Base-by-base conservation (phyloP, 2,888 invertebrate genomes). In the Tenthredo livida region DNA sequence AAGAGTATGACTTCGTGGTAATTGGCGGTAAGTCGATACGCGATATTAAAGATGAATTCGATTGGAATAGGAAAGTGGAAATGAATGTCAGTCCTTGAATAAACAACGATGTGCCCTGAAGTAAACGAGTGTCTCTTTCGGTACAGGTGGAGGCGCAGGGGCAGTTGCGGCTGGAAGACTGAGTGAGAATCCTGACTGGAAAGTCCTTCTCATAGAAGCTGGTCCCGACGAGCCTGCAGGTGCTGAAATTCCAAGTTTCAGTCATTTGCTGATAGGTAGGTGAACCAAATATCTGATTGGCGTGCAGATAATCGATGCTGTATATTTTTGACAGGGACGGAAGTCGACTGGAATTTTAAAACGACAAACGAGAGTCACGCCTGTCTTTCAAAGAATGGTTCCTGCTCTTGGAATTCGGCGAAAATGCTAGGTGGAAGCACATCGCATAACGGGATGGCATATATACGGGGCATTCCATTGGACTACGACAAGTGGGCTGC, bases 401-500 rank as follows among this genome's bases (percentile, higher is more conserved):
- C 93, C 7, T 96, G 96, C 90, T 94, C 93, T 25, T 97, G 97
- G 97, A 95, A 96, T 0, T 94, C 97, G 84, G 97, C 96, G 3
- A 97, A 96, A 91, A 96, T 96, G 86, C 91, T 95, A 90, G 97
- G 97, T 7, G 97, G 97, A 0, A 95, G 95, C 88, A 95, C 95
- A 67, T 95, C 96, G 0, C 95, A 96, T 75, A 97, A 97, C 90
- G 97, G 97, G 6, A 97, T 97, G 97, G 97, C 96, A 94, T 97
- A 97, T 92, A 96, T 97, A 93, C 94, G 97, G 29, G 97, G 97
- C 0, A 96, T 96, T 89, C 94, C 95, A 0, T 94, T 94, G 0
- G 97, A 97, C 93, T 97, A 96, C 92, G 96, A 97, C 88, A 94
- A 94, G 6, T 97, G 97, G 97, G 96, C 95, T 3, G 93, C 94